Percentiles rank a stretch among this genome's conserved stretches.
phyloP scores from a whole-genome alignment of 2,113 vertebrate species.

The Pluvialis apricaria region DNA sequence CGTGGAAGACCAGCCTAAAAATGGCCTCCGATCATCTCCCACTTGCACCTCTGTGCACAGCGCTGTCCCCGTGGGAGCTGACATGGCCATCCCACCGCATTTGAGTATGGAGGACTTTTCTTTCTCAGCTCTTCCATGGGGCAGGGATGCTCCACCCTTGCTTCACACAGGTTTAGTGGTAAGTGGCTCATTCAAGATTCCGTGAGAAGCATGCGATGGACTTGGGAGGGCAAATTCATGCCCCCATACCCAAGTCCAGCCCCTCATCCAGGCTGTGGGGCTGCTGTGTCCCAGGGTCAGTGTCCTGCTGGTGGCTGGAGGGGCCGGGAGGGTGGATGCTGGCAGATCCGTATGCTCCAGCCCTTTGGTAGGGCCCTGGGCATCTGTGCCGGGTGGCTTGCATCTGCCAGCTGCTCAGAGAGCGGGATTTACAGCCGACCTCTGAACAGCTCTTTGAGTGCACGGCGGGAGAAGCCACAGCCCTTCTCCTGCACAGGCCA shows the following conservation, averaged over 20 bases:
- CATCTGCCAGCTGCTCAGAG: background rate
- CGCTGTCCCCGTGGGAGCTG: background rate
- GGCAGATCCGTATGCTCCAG: background rate
- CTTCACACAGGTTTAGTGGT: background rate
- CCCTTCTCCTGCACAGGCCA: background rate
- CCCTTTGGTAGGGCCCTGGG: background rate
- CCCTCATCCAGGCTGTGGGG: background rate
- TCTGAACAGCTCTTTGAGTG: background rate
- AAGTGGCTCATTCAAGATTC: background rate
- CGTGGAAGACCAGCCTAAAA: background rate
- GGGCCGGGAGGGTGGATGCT: background rate
- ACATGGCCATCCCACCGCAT: rapidly evolving
- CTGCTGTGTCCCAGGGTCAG: background rate
- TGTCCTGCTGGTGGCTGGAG: background rate
- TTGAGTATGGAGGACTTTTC: rapidly evolving
- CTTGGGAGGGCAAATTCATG: background rate
- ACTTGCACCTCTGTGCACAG: background rate
- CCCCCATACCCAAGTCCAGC: too few species aligned
- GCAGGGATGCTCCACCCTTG: background rate
- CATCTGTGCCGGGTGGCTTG: background rate
- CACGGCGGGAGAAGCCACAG: background rate
- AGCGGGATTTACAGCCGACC: background rate
- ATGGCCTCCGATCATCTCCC: background rate
- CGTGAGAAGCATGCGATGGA: rapidly evolving
- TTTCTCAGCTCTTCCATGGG: background rate